These are phyloP conservation scores for Chloroclystis v-ata DNA, from an alignment of 2,888 invertebrate genomes.

Conservation along the genomic window DNA sequence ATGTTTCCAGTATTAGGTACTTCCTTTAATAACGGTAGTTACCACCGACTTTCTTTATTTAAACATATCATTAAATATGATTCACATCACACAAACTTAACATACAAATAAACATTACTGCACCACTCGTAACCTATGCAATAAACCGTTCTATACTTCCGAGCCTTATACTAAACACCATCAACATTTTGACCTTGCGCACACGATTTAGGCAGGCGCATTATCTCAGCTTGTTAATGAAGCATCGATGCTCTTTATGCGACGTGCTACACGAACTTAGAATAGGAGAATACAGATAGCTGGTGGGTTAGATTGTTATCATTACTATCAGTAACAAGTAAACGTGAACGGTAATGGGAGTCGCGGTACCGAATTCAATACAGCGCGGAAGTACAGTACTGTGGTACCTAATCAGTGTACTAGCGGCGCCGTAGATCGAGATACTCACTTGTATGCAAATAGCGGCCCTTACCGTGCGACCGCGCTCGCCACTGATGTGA, in stretches of 20 bases:
- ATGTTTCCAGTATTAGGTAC: too few species aligned
- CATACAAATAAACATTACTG: too few species aligned
- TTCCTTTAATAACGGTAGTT: too few species aligned
- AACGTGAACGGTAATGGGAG: constrained; percentile 63
- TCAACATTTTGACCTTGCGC: constrained; percentile 16
- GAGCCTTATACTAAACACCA: constrained; percentile 11
- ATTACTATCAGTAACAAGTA: constrained; percentile 71
- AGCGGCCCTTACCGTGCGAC: constrained; percentile 68
- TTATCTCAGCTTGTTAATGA: constrained; percentile 11
- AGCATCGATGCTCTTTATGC: constrained; percentile 14
- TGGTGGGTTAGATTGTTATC: constrained; percentile 60
- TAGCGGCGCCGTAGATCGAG: constrained; percentile 60
- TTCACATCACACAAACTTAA: too few species aligned
- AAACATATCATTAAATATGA: too few species aligned
- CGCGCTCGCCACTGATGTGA: constrained; percentile 62
- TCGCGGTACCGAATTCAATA: constrained; percentile 68
- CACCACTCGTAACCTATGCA: too few species aligned
- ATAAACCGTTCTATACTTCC: too few species aligned
- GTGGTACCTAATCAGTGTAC: constrained; percentile 64
- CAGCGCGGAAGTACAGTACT: constrained; percentile 65
- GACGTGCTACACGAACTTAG: constrained; percentile 22
- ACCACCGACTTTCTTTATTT: too few species aligned
- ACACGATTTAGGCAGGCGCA: constrained; percentile 21
- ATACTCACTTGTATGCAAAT: constrained; percentile 77
- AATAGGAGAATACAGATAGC: constrained; percentile 28